A percentile compares a stretch with the other conserved stretches of the same genome.
phyloP scores from a whole-genome alignment of 2,113 vertebrate species.

The Struthio camelus region DNA sequence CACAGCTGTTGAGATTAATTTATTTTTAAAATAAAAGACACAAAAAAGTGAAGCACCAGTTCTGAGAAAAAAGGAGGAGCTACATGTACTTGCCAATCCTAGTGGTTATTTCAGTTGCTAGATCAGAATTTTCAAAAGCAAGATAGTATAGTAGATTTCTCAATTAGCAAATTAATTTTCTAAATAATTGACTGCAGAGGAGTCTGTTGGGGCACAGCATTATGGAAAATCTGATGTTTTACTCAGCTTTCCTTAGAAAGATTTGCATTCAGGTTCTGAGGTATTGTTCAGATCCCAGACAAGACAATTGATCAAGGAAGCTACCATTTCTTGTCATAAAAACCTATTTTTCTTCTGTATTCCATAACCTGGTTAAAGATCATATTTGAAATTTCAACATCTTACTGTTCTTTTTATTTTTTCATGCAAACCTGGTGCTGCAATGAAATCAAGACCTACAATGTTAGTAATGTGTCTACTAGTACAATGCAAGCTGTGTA shows the following conservation, averaged over 20 bases:
- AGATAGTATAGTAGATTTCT: not conserved
- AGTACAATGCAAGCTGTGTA: not conserved
- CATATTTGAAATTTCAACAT: not conserved
- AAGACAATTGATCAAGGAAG: not conserved
- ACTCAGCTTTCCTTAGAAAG: not conserved
- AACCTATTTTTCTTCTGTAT: not conserved
- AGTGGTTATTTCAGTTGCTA: not conserved
- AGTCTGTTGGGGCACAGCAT: not conserved
- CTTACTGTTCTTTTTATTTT: not conserved
- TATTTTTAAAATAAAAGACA: not conserved
- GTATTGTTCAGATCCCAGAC: not conserved
- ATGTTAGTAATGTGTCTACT: not conserved
- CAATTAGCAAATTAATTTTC: not conserved
- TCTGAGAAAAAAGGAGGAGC: not conserved
- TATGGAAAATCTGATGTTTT: constrained; percentile 1
- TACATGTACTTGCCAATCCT: not conserved
- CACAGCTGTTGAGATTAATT: not conserved
- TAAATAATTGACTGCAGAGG: not conserved
- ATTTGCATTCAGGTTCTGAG: not conserved
- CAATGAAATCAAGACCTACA: not conserved
- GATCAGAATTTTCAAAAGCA: not conserved
- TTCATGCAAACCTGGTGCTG: not conserved
- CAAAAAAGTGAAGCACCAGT: not conserved
- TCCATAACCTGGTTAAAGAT: not conserved
- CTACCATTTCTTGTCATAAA: not conserved